These are phyloP conservation scores for Syngnathus floridae DNA, from an alignment of 2,113 vertebrate species.

Conservation along the genomic window DNA sequence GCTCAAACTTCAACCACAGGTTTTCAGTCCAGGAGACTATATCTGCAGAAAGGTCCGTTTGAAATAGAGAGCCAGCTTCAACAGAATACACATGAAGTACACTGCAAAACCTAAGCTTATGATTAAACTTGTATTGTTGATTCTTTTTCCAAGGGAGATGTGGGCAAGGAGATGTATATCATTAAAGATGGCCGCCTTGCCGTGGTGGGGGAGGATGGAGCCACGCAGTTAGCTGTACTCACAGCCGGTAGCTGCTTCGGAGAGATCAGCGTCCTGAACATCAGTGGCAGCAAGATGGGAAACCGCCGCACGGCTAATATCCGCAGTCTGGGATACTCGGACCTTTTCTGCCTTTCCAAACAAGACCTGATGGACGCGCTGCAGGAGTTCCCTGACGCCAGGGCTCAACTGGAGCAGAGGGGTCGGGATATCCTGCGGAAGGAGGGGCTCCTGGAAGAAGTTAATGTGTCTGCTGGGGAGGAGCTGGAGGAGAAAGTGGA, in stretches of 20 bases:
- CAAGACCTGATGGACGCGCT: conserved; percentile 93
- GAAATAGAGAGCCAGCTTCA: neutral
- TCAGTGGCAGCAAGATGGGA: conserved; percentile 95
- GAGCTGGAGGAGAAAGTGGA: conserved; percentile 81
- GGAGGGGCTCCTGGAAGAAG: conserved; percentile 90
- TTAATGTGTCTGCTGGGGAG: conserved; percentile 66
- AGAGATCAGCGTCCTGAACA: conserved; percentile 96
- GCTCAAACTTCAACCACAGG: conserved; percentile 87
- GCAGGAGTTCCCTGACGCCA: conserved; percentile 90
- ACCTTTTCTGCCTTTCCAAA: conserved; percentile 94
- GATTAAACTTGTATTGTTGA: neutral
- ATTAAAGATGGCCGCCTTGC: conserved; percentile 93
- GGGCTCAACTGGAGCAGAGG: conserved; percentile 85
- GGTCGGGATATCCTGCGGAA: conserved; percentile 90
- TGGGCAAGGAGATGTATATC: conserved; percentile 98
- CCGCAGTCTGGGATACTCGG: conserved; percentile 90
- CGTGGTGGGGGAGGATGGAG: conserved; percentile 86
- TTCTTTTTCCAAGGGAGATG: conserved; percentile 71
- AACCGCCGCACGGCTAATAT: conserved; percentile 93
- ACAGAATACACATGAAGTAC: neutral
- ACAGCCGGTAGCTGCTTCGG: conserved; percentile 91
- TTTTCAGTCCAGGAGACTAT: conserved; percentile 95
- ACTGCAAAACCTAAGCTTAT: neutral
- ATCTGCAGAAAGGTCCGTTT: conserved; percentile 79
- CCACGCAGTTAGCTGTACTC: conserved; percentile 82